Base-by-base conservation (phyloP, 2,888 invertebrate genomes). In the Epinotia demarniana region DNA sequence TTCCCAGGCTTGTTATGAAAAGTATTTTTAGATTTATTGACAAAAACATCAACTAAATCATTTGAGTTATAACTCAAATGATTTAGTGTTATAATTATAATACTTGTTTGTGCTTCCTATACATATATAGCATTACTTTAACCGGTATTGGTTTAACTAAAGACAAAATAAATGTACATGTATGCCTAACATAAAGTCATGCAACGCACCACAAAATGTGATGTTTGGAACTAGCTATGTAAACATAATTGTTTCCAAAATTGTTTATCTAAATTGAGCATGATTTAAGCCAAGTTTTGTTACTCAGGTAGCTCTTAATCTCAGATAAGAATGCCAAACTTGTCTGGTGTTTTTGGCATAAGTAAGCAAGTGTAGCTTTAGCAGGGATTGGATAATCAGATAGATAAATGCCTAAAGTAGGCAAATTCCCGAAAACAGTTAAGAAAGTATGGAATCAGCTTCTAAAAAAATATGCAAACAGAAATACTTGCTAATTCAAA, bases 51-150 rank as follows among this genome's bases (percentile, higher is more conserved):
- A 64, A 53, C 33, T 53, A 53, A 73, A 63, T 49, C 27, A 23
- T 43, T 23, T 39, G 8, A 27, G 16, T n/a, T 19, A 12, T 43
- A 27, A 16, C 5, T n/a, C n/a, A n/a, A n/a, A n/a, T n/a, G n/a
- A n/a, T n/a, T n/a, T n/a, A n/a, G n/a, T n/a, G n/a, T n/a, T n/a
- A n/a, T n/a, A n/a, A n/a, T n/a, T 19, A 12, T 43, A 27, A 16
- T 3, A 61, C 75, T 71, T 75, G 72, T 57, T 75, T 75, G 67
- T 75, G 75, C 75, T 75, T 67, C 6, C n/a, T 13, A 67, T 55
- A 33, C 60, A 71, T 58, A 72, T 58, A 72, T 67, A 72, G 71
- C 75, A 75, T 75, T 72, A 75, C 60, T 60, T 71, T 46, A 69
- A 69, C 62, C 55, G 23, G 60, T 46, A 43, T 27, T 23, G 46